Base-by-base conservation (phyloP, 2,888 invertebrate species). In the Aelia acuminata region DNA sequence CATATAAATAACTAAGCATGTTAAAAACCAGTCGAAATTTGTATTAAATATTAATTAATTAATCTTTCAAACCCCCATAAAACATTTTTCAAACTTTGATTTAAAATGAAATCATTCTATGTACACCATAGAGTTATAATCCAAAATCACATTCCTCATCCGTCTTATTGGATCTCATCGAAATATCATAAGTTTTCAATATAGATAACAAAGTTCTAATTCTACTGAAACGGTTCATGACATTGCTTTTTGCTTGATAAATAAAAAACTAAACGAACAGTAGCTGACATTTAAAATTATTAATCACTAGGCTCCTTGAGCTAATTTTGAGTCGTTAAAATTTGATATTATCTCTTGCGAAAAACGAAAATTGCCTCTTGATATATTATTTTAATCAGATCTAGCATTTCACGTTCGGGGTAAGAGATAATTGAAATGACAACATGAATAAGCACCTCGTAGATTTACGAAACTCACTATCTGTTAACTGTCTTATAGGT, bases 331-430 rank as follows among this genome's bases (percentile, higher is more conserved):
- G 15, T 57, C 57, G 22, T 57, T 57, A 57, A 57, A 57, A 57
- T 57, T 57, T 57, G 57, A 57, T 57, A 26, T 26, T 57, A 57
- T 57, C 57, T 57, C 57, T 57, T 57, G 57, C 26, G 57, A 57
- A 57, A 57, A 26, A n/a, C n/a, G 22, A 57, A 57, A 57, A 57
- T 57, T 13, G 57, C 57, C 26, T 57, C 26, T 26, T 57, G 26
- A 57, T 57, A 13, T 18, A 57, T 57, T 26, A 26, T 57, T 57
- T 26, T 57, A 26, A 57, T 57, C 57, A 26, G 57, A 57, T 57
- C 57, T 57, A 57, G 26, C 57, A 26, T 57, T 26, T 57, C 57
- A 57, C 57, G 57, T 57, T 26, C 26, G n/a, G n/a, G 11, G 57
- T 57, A 26, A 57, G 57, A 26, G 57, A 4, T 26, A 26, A 57